Base-by-base conservation (phyloP, 1,140 invertebrate genomes). In the Branchinecta lindahli region DNA sequence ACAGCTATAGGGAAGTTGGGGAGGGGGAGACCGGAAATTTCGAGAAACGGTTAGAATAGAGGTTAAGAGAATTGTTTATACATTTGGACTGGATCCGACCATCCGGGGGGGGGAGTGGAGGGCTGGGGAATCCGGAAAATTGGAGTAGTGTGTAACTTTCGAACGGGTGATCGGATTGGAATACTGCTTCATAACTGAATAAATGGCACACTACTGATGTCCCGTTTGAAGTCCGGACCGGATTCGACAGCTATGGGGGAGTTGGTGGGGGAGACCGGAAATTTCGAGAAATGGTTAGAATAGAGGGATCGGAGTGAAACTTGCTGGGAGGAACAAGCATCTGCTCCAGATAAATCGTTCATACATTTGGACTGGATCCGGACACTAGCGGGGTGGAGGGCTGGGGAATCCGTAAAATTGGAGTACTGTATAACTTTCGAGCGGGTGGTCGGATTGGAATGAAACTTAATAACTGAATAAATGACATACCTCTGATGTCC, bases 81-180 rank as follows among this genome's bases (percentile, higher is more conserved):
- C n/a, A n/a, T n/a, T n/a, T n/a, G n/a, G n/a, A n/a, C n/a, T n/a
- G n/a, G n/a, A n/a, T n/a, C n/a, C n/a, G n/a, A n/a, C n/a, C n/a
- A n/a, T n/a, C n/a, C n/a, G n/a, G n/a, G 33, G 1, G 33, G 33
- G 12, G 52, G 52, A 20, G 52, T 12, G 12, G 52, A 20, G 52
- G 52, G 18, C 1, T 1, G 52, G 52, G 6, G 52, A 20, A 20
- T 15, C 52, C 12, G 52, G 12, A 15, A 61, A 3, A 1, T 61
- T 61, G 52, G 6, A 6, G 52, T 61, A 15, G 12, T 61, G n/a
- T 61, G 5, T 33, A 61, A 61, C 52, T 61, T 61, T 15, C 6
- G 52, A 61, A 61, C 52, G 52, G 52, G 52, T 61, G 52, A 61
- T 20, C 52, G 52, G 52, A n/a, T n/a, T n/a, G n/a, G n/a, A n/a